phyloP scores from a whole-genome alignment of 1,140 invertebrate species.

The Danaus plexippus region DNA sequence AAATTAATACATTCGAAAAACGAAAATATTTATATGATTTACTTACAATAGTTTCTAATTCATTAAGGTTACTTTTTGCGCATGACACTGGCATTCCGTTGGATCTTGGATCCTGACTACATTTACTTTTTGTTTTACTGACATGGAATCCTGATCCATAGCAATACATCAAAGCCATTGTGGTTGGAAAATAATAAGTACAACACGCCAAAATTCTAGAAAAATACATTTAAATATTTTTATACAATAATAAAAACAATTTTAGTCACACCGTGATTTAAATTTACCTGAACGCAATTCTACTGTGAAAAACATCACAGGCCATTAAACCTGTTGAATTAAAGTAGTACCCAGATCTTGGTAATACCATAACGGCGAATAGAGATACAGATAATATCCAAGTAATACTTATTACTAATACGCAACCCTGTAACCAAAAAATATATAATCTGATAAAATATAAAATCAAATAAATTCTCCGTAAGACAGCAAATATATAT shows the following conservation, averaged over 20 bases:
- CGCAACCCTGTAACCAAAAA: slow-evolving; percentile 76
- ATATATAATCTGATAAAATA: slow-evolving; percentile 1
- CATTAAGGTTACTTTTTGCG: slow-evolving; percentile 38
- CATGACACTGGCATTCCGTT: slow-evolving; percentile 57
- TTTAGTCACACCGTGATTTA: neutral
- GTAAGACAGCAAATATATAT: neutral
- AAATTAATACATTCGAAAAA: neutral
- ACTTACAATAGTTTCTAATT: slow-evolving; percentile 51
- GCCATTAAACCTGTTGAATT: slow-evolving; percentile 86
- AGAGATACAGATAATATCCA: slow-evolving; percentile 86
- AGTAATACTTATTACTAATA: slow-evolving; percentile 84
- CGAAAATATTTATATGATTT: slow-evolving; percentile 2
- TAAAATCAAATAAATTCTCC: neutral
- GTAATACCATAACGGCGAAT: slow-evolving; percentile 84
- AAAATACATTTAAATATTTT: slow-evolving; percentile 21
- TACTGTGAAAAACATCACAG: slow-evolving; percentile 88
- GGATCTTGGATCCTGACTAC: slow-evolving; percentile 50
- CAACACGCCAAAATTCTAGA: slow-evolving; percentile 84
- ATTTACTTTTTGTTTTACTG: slow-evolving; percentile 82
- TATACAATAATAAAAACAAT: slow-evolving; percentile 7
- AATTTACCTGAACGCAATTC: slow-evolving; percentile 76
- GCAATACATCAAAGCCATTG: slow-evolving; percentile 92
- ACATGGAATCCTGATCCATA: slow-evolving; percentile 90
- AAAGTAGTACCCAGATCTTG: slow-evolving; percentile 87
- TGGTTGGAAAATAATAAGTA: slow-evolving; percentile 89